Evolutionary conservation across 2,797 vertebrate species (phyloP), one percentile per base, ranked within the genome.

Genomic region (Rhinatrema bivittatum): DNA sequence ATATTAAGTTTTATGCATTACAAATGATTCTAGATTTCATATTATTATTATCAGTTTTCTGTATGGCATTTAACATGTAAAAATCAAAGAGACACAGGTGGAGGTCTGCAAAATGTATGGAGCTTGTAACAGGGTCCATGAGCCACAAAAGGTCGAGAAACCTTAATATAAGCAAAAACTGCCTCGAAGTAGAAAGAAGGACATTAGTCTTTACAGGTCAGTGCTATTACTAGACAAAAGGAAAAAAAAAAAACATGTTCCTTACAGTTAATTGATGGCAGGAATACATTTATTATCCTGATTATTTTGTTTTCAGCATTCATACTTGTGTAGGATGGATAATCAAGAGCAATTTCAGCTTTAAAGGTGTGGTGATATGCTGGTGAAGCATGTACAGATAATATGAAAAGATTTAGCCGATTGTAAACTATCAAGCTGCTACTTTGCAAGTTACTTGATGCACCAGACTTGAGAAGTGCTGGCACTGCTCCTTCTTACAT

Each of bases 361-460:
- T 43, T 16, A 57, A 55, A 46, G 5, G 38, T 27, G 22, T 42
- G 2, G 3, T 36, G 25, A 42, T 26, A 16, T 24, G 18, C 25
- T 58, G 22, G 24, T 50, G 20, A 53, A 1, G 12, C 3, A 26
- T n/a, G n/a, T n/a, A n/a, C n/a, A n/a, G n/a, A n/a, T n/a, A n/a
- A n/a, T 55, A 56, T 1, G 42, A 10, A 4, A 1, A 20, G 19
- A 26, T 26, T 49, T 46, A 33, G 27, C 53, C 11, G 24, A 3
- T 25, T 28, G 15, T 39, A 47, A 47, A 45, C 16, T 6, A 32
- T 7, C 10, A 39, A 48, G 46, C 19, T 50, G 25, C 14, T 64
- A 33, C 15, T 62, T 54, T 68, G 61, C 32, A 20, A 43, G 15
- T 32, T 35, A 42, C 21, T 22, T 25, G 31, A 28, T 45, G 27